A percentile compares a stretch with the other conserved stretches of the same genome.
Conservation (phyloP, 2,888 invertebrate species). For the Muschampia plurimacula region DNA sequence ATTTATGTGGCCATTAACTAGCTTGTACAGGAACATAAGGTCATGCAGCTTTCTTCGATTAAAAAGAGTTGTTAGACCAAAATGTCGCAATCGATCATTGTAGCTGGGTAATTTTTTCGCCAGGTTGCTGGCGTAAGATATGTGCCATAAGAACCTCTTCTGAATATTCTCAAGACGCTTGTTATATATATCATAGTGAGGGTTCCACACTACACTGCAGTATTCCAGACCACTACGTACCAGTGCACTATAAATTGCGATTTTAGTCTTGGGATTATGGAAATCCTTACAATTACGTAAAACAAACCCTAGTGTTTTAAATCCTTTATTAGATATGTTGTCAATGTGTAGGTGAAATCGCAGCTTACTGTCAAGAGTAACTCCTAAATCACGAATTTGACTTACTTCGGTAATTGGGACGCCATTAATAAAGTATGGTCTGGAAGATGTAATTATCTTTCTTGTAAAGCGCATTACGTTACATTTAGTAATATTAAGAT, state of each 20-base stretch:
- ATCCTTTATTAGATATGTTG: not conserved
- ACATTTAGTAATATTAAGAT: slow-evolving; percentile 1
- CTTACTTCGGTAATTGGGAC: not conserved
- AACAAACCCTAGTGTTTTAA: not conserved
- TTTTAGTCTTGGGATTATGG: not conserved
- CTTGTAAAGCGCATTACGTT: not conserved
- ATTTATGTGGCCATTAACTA: not conserved
- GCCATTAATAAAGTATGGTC: not conserved
- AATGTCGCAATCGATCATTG: not conserved
- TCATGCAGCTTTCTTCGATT: no score
- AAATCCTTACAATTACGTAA: not conserved
- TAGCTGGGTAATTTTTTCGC: not conserved
- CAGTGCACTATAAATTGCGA: not conserved
- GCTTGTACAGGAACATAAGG: not conserved
- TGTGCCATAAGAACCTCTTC: not conserved
- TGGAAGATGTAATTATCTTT: not conserved
- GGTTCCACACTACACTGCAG: not conserved
- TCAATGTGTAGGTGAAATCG: not conserved
- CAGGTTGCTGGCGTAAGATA: not conserved
- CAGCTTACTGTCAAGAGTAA: not conserved
- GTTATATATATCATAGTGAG: not conserved
- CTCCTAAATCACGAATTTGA: slow-evolving; percentile 4
- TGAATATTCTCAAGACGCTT: slow-evolving; percentile 1
- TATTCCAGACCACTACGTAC: slow-evolving; percentile 2
- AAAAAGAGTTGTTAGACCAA: no score